Conservation (phyloP, 2,797 vertebrate species). For the Pangasius djambal region DNA sequence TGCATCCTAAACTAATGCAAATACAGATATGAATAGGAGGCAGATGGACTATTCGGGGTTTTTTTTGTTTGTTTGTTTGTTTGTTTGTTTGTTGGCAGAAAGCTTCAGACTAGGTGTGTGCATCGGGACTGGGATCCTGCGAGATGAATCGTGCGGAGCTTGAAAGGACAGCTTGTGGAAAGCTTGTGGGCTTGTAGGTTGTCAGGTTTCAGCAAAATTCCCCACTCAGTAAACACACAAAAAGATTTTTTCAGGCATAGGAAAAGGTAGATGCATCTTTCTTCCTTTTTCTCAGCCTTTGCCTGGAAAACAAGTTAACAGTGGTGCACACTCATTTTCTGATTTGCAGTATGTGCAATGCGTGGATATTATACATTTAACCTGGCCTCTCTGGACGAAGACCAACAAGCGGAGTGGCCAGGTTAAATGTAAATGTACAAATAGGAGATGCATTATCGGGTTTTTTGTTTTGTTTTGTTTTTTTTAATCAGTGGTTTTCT, state of each 20-base stretch:
- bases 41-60: no score
- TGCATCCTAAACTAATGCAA: not conserved
- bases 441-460: not conserved
- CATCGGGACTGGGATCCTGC: not conserved
- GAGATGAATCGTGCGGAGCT: not conserved
- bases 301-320: not conserved
- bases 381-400: not conserved
- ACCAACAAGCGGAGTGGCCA: not conserved
- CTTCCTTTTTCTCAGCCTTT: not conserved
- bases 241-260: not conserved
- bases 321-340: not conserved
- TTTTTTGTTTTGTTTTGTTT: not conserved
- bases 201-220: conserved; percentile 27
- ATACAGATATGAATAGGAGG: not conserved
- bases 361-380: not conserved
- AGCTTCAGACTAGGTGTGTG: not conserved
- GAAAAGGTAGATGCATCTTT: not conserved
- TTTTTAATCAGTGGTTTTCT: not conserved
- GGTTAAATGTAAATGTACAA: no score
- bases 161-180: conserved; percentile 22
- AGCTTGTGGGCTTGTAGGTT: not conserved
- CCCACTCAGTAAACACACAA: conserved; percentile 1
- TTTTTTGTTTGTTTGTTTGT: not conserved
- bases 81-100: not conserved
- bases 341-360: not conserved